Evolutionary conservation across 2,888 invertebrate species (phyloP), one percentile per base, ranked within the genome.

Genomic region (Parnassius glacialis): DNA sequence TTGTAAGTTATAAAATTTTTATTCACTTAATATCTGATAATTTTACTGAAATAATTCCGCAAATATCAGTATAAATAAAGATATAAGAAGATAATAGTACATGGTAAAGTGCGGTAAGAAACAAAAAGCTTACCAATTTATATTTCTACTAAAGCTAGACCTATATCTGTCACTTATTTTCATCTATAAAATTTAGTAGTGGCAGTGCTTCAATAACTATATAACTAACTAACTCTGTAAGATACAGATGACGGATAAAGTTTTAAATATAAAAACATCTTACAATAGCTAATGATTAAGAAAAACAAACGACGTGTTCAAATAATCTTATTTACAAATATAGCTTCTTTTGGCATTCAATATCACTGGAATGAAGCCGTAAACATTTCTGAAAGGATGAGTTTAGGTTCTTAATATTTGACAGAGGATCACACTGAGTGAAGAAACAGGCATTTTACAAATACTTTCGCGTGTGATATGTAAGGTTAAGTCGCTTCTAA

Each of bases 181-280:
- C 58, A 64, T 71, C 62, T 69, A 73, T 74, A 76, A 76, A 75
- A 73, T 78, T 80, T 77, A 80, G 75, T 80, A 76, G 83, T 89
- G 90, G 90, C 90, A 90, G 90, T 90, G 90, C 84, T 87, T 80
- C 81, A 77, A 83, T 76, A 81, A 83, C 76, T 79, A 79, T 83
- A 68, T 59, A 57, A 44, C 16, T 59, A 57, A 41, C 16, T 44
- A 57, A 63, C 51, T 45, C n/a, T 59, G 47, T 47, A 52, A 42
- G 48, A 56, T 45, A 59, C 47, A 59, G 56, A 50, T 50, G 55
- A 63, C 34, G 54, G 59, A 56, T 34, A 55, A 55, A 58, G 51
- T 54, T 48, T 9, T 58, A 16, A 47, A 45, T 52, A 56, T 57
- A 41, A 25, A 59, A 52, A 55, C 45, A 59, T 52, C 42, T 56